A percentile compares a stretch with the other conserved stretches of the same genome.
Conservation (phyloP, 2,113 vertebrate species). For the Boulengeromyrus knoepffleri region DNA sequence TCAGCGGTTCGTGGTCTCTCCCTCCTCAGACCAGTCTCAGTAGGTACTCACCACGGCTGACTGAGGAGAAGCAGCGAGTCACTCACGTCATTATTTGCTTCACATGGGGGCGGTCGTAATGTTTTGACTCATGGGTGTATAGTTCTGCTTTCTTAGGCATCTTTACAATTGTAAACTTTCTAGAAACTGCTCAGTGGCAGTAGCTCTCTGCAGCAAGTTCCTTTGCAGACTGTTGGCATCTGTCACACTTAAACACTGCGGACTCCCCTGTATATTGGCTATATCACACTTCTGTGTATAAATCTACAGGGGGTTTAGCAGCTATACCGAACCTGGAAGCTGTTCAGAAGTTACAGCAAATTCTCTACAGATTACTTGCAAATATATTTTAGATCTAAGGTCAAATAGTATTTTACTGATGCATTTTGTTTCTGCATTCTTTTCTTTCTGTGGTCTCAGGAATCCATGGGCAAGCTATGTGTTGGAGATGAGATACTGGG, state of each 20-base stretch:
- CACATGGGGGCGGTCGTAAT: background rate
- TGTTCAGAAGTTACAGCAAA: background rate
- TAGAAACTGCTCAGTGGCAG: background rate
- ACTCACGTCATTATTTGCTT: background rate
- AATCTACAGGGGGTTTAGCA: background rate
- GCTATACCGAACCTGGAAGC: background rate
- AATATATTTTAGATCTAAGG: background rate
- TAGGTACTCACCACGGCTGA: background rate
- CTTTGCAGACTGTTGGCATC: background rate
- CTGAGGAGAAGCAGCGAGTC: background rate
- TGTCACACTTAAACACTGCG: background rate
- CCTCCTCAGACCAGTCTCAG: background rate
- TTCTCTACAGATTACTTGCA: background rate
- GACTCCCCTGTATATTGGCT: background rate
- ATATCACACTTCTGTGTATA: background rate
- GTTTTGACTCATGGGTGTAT: background rate
- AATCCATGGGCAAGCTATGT: constrained; percentile 63
- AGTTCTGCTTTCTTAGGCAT: background rate
- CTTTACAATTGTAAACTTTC: background rate
- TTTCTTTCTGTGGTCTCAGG: constrained; percentile 49
- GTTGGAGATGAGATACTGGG: constrained; percentile 69
- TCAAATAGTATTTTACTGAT: background rate
- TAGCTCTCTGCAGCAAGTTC: background rate
- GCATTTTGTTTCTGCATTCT: background rate
- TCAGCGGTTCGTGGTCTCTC: background rate